These are phyloP conservation scores for Acomys russatus DNA, from an alignment of 2,797 vertebrate genomes.

Conservation along the genomic window DNA sequence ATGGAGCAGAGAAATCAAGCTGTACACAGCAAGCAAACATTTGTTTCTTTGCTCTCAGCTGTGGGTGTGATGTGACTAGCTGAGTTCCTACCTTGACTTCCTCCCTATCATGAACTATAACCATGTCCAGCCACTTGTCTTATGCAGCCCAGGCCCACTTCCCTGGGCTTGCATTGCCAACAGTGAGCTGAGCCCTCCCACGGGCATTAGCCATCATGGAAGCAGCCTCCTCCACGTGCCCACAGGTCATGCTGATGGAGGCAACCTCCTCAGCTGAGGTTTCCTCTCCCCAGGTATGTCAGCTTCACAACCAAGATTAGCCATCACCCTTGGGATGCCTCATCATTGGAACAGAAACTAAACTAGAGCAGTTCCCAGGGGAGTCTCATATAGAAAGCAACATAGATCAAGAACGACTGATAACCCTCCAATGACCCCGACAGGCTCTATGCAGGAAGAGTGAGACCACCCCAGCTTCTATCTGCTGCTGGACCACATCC, in stretches of 20 bases:
- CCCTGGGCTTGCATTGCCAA: not conserved
- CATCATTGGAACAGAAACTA: not conserved
- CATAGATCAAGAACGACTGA: not conserved
- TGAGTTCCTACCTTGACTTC: not conserved
- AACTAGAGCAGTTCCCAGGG: not conserved
- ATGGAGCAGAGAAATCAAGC: not conserved
- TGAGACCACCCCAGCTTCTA: not conserved
- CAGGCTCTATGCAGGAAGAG: not conserved
- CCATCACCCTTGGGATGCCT: not conserved
- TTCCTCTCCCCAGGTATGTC: not conserved
- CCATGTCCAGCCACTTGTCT: not conserved
- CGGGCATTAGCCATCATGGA: not conserved
- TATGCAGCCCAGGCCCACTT: not conserved
- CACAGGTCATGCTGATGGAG: not conserved
- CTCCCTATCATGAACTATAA: not conserved
- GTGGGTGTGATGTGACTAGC: not conserved
- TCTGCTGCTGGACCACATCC: not conserved
- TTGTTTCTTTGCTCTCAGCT: not conserved
- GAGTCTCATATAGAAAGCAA: not conserved
- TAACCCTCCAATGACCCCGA: not conserved
- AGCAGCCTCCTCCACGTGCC: too few relatives aligned
- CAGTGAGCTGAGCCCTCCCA: not conserved
- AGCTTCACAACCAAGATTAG: not conserved
- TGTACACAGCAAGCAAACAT: not conserved
- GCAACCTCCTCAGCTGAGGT: not conserved